Evolutionary conservation across 2,888 invertebrate genomes (phyloP).

Genomic region (Marronus borbonicus): DNA sequence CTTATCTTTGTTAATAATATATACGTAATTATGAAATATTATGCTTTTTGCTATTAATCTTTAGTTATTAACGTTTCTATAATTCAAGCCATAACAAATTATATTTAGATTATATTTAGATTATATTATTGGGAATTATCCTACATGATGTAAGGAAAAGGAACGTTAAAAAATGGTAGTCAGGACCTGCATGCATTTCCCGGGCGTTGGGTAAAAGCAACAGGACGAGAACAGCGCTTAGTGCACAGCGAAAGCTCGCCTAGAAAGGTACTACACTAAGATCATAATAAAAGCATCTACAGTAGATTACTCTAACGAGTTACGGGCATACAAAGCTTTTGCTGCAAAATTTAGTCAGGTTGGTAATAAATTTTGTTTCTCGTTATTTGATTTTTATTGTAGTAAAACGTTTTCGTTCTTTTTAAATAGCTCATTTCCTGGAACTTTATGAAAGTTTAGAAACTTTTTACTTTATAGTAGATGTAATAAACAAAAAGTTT

Average conservation of each 20-base stretch:
- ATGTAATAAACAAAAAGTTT: no score
- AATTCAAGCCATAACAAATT: background rate
- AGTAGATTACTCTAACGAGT: slow-evolving; percentile 49
- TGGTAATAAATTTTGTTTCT: slow-evolving; percentile 53
- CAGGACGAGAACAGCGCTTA: slow-evolving; percentile 63
- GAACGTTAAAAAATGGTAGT: slow-evolving; percentile 43
- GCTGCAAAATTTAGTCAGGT: slow-evolving; percentile 50
- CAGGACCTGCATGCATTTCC: slow-evolving; percentile 59
- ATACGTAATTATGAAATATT: no score
- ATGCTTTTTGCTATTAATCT: background rate
- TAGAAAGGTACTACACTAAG: slow-evolving; percentile 54
- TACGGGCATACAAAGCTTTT: slow-evolving; percentile 51
- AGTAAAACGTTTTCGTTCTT: slow-evolving; percentile 9
- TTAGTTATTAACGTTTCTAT: background rate
- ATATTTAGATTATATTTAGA: background rate
- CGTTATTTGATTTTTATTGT: slow-evolving; percentile 12
- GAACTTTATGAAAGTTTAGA: no score
- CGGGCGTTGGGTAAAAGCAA: slow-evolving; percentile 66
- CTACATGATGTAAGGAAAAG: no score
- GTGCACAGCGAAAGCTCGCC: slow-evolving; percentile 61
- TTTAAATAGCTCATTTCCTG: background rate
- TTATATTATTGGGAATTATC: background rate
- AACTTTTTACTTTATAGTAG: no score
- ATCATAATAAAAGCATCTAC: slow-evolving; percentile 52
- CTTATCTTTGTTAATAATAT: no score